Percentiles rank a stretch among this genome's conserved stretches.
Evolutionary conservation across 2,888 invertebrate species (phyloP).

Genomic region (Eupithecia abbreviata): DNA sequence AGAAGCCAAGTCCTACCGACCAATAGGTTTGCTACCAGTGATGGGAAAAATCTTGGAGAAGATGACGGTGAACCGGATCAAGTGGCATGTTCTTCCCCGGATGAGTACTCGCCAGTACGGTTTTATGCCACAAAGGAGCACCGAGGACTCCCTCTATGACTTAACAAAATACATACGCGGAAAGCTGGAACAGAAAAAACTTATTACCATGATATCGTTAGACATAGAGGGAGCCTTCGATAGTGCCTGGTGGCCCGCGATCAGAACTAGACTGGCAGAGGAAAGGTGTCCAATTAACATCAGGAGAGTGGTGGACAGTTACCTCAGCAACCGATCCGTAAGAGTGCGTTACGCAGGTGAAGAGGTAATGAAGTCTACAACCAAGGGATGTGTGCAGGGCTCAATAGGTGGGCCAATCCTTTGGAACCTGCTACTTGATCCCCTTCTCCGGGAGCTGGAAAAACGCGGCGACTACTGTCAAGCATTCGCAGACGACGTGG

Average conservation of each 20-base stretch:
- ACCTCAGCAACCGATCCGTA: slow-evolving; percentile 21
- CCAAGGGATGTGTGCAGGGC: slow-evolving; percentile 14
- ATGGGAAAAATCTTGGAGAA: slow-evolving; percentile 35
- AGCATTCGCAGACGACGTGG: slow-evolving; percentile 34
- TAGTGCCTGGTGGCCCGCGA: slow-evolving; percentile 25
- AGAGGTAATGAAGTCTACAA: neutral
- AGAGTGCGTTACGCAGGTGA: slow-evolving; percentile 35
- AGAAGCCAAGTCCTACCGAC: slow-evolving; percentile 41
- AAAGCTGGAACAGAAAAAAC: too few species aligned
- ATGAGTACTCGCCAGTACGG: neutral
- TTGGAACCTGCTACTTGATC: slow-evolving; percentile 41
- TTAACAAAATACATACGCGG: too few species aligned
- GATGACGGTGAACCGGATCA: neutral
- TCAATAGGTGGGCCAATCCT: slow-evolving; percentile 19
- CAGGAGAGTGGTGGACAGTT: slow-evolving; percentile 19
- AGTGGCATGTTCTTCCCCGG: slow-evolving; percentile 11
- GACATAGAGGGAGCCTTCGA: neutral
- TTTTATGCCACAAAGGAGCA: slow-evolving; percentile 13
- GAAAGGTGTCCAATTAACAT: slow-evolving; percentile 18
- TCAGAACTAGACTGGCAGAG: slow-evolving; percentile 23
- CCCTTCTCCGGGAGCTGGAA: slow-evolving; percentile 16
- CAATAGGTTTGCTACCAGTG: slow-evolving; percentile 43
- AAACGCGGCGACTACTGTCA: slow-evolving; percentile 19
- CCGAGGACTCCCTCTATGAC: neutral
- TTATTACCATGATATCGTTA: too few species aligned